Evolutionary conservation across 2,888 invertebrate species (phyloP).

Genomic region (Microctonus brassicae): DNA sequence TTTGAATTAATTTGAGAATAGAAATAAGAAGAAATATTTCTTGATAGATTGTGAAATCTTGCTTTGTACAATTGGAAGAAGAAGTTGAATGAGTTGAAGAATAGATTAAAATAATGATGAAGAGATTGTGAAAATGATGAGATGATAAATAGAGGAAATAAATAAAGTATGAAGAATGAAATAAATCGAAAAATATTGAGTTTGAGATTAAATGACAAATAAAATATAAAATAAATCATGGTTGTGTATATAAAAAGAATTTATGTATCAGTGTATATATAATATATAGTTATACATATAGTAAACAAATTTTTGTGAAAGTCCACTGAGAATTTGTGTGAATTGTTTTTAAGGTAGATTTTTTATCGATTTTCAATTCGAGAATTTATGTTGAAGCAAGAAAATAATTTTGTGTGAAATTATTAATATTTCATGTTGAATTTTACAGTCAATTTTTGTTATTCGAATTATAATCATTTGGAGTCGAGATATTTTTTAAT

Average conservation of each 20-base stretch:
- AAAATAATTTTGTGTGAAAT: too few species aligned
- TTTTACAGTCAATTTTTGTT: too few species aligned
- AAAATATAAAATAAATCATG: neutral
- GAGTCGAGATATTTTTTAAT: too few species aligned
- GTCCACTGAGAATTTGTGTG: too few species aligned
- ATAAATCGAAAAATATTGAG: neutral
- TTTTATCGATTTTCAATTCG: too few species aligned
- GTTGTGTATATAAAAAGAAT: neutral
- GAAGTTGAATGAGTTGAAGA: neutral
- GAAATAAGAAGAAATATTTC: neutral
- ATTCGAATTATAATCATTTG: too few species aligned
- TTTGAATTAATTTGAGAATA: neutral
- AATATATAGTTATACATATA: neutral
- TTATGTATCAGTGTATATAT: too few species aligned
- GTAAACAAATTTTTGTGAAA: too few species aligned
- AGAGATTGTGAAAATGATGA: neutral
- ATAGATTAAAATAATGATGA: neutral
- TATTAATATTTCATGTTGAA: too few species aligned
- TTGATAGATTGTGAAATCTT: neutral
- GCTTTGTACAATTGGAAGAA: neutral
- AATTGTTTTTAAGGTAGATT: too few species aligned
- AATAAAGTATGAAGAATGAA: neutral
- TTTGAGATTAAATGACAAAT: neutral
- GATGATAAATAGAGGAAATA: neutral
- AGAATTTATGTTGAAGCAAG: too few species aligned